Conservation (phyloP, 2,888 invertebrate genomes). For the Drosophila incognita region DNA sequence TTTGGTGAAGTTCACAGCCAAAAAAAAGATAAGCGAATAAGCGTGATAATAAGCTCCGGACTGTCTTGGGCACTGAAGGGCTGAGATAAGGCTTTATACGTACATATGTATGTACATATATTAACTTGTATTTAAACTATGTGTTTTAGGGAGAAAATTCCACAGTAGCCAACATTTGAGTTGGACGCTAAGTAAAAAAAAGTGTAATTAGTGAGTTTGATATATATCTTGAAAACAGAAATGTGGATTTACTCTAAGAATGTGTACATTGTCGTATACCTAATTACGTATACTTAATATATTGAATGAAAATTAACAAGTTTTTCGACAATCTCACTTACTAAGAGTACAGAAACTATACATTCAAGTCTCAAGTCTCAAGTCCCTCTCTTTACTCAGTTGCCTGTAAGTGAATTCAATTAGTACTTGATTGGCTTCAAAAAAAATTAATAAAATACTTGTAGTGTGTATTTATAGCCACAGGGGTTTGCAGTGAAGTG, state of each 20-base stretch:
- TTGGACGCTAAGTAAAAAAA: background rate
- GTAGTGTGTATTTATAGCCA: background rate
- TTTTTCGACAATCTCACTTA: background rate
- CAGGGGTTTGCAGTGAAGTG: background rate
- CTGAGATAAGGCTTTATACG: background rate
- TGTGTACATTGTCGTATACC: background rate
- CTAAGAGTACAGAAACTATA: background rate
- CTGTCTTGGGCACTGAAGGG: background rate
- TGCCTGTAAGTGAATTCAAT: background rate
- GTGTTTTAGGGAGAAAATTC: background rate
- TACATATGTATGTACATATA: background rate
- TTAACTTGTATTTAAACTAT: background rate
- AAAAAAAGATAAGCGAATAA: background rate
- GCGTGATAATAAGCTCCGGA: background rate
- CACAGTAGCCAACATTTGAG: background rate
- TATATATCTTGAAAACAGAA: background rate
- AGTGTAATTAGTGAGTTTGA: background rate
- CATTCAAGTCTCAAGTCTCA: background rate
- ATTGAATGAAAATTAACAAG: background rate
- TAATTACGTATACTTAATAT: conserved; percentile 4
- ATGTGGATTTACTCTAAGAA: background rate
- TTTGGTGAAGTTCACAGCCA: background rate
- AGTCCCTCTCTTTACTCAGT: background rate
- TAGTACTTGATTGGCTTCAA: background rate
- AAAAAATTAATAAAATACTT: background rate